phyloP scores from a whole-genome alignment of 2,888 invertebrate genomes.

The Mythimna loreyi region DNA sequence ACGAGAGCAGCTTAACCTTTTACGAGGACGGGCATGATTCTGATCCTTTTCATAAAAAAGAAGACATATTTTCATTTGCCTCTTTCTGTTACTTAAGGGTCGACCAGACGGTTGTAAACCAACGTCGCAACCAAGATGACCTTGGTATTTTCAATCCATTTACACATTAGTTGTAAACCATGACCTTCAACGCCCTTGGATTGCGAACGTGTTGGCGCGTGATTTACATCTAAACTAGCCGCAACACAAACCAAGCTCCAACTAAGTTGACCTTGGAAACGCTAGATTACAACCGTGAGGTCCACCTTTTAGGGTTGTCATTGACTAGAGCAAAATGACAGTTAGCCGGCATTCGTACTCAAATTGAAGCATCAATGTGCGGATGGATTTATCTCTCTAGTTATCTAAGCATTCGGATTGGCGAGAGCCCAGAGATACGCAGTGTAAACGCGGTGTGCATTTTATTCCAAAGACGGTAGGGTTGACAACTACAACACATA shows the following conservation, averaged over 20 bases:
- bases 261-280: too few relatives aligned
- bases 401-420: neutral
- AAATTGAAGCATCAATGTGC: neutral
- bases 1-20: too few relatives aligned
- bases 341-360: neutral
- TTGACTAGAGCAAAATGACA: neutral
- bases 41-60: neutral
- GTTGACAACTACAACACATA: constrained; percentile 34
- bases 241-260: too few relatives aligned
- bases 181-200: too few relatives aligned
- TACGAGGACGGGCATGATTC: neutral
- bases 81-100: neutral
- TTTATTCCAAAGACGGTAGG: constrained; percentile 16
- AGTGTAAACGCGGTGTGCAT: too few relatives aligned
- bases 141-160: too few relatives aligned
- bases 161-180: too few relatives aligned
- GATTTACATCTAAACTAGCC: too few relatives aligned
- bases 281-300: too few relatives aligned
- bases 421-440: neutral
- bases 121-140: too few relatives aligned
- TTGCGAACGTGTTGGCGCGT: too few relatives aligned
- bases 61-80: neutral
- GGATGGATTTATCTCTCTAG: neutral
- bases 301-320: neutral
- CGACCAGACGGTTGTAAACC: too few relatives aligned